phyloP scores from a whole-genome alignment of 2,888 invertebrate genomes.

The Lysandra coridon region DNA sequence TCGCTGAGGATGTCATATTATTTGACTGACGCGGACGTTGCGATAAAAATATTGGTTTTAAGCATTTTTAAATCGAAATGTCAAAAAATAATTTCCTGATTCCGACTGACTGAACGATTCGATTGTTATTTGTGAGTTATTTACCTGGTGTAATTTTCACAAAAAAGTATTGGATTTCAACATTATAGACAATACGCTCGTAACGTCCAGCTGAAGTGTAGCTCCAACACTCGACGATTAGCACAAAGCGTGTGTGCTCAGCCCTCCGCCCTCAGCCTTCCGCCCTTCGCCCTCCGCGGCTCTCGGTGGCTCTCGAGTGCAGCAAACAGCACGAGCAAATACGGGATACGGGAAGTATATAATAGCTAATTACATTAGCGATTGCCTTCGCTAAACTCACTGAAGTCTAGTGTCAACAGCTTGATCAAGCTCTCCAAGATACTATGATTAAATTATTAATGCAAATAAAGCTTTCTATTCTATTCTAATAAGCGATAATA shows the following conservation, averaged over 20 bases:
- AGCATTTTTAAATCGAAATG: neutral
- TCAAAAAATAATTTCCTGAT: neutral
- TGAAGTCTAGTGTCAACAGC: neutral
- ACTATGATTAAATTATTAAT: neutral
- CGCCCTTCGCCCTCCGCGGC: neutral
- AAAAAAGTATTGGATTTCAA: neutral
- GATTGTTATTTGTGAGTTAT: neutral
- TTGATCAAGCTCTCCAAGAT: neutral
- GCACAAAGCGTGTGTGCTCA: constrained; percentile 4
- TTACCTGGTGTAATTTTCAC: neutral
- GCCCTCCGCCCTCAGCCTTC: neutral
- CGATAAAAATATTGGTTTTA: neutral
- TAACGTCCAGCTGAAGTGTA: neutral
- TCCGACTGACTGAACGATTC: neutral
- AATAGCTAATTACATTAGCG: constrained; percentile 18
- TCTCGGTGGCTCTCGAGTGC: neutral
- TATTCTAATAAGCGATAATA: too few species aligned
- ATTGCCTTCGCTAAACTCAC: neutral
- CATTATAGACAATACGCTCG: neutral
- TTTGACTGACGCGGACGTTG: neutral
- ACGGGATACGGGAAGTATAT: neutral
- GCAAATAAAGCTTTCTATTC: neutral
- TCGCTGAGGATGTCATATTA: neutral
- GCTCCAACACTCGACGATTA: constrained; percentile 13
- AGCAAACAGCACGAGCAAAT: neutral